These are phyloP conservation scores for Cantharis lateralis DNA, from an alignment of 2,888 invertebrate species.

Conservation along the genomic window DNA sequence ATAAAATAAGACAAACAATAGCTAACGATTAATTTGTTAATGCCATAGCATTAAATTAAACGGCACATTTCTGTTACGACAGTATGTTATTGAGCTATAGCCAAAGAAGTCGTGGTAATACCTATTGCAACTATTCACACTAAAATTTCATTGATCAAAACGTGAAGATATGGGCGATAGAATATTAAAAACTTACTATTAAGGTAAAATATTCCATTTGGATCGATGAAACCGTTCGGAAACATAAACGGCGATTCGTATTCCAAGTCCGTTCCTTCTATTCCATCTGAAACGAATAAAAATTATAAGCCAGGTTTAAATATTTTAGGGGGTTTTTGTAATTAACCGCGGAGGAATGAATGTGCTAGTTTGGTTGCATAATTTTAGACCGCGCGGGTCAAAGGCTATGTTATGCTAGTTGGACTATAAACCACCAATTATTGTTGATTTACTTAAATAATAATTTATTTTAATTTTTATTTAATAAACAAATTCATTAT, in stretches of 20 bases:
- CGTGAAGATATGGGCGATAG: background rate
- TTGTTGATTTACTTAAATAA: too few relatives aligned
- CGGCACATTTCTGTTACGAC: slow-evolving; percentile 12
- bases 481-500: background rate
- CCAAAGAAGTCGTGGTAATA: slow-evolving; percentile 5
- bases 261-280: slow-evolving; percentile 51
- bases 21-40: slow-evolving; percentile 15
- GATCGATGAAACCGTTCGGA: slow-evolving; percentile 59
- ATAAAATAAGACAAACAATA: slow-evolving; percentile 8
- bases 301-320: background rate
- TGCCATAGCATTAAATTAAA: slow-evolving; percentile 17
- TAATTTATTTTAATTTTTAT: background rate
- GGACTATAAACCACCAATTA: background rate
- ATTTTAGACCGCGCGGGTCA: background rate
- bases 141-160: background rate
- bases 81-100: slow-evolving; percentile 20
- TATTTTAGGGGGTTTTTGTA: background rate
- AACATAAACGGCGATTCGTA: slow-evolving; percentile 56
- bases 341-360: background rate
- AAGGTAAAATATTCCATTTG: slow-evolving; percentile 57
- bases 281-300: slow-evolving; percentile 35
- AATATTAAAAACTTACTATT: slow-evolving; percentile 54
- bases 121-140: background rate
- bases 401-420: background rate
- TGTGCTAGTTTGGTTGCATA: background rate